Evolutionary conservation across 2,113 vertebrate genomes (phyloP), one percentile per base, ranked within the genome.

Genomic region (Ahaetulla prasina): DNA sequence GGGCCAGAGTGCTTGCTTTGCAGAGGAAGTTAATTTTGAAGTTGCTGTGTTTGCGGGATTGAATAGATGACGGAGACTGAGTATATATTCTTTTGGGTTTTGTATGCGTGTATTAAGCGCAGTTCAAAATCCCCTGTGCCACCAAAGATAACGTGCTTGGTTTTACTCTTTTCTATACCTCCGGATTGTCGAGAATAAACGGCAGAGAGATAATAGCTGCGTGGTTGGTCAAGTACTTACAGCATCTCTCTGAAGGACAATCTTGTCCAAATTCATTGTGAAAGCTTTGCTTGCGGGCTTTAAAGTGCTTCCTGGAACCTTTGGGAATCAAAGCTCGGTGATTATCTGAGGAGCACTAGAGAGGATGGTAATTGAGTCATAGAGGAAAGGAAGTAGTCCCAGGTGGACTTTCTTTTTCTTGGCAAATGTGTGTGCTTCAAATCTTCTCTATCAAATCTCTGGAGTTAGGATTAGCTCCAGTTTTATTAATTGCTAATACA

Each of bases 401-500:
- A n/a, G 63, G 43, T 63, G 93, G 74, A 16, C 47, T 53, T 89
- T 85, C 23, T 6, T 35, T 55, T 27, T 85, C 55, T 87, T 7
- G 63, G 54, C 18, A 27, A 3, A 22, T 7, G 89, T 87, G 11
- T 0, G 1, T n/a, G 87, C 25, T 30, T 91, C 12, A 54, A 4
- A 91, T 35, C 50, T 3, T 2, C 27, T 68, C 20, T 52, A 80
- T n/a, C 9, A 39, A 87, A 23, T 89, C 49, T 39, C n/a, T 9
- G 96, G 94, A 94, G 85, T 57, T 27, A 18, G 52, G 45, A 20
- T 47, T 86, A 87, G 47, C 89, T 27, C 27, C 84, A 84, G 85
- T 63, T 74, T 8, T 54, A 84, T 80, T 88, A 90, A 93, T 14
- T 94, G 88, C 85, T 52, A 91, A 6, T 0, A 52, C 91, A 30